Conservation (phyloP, 2,888 invertebrate genomes). For the Mamestra brassicae region DNA sequence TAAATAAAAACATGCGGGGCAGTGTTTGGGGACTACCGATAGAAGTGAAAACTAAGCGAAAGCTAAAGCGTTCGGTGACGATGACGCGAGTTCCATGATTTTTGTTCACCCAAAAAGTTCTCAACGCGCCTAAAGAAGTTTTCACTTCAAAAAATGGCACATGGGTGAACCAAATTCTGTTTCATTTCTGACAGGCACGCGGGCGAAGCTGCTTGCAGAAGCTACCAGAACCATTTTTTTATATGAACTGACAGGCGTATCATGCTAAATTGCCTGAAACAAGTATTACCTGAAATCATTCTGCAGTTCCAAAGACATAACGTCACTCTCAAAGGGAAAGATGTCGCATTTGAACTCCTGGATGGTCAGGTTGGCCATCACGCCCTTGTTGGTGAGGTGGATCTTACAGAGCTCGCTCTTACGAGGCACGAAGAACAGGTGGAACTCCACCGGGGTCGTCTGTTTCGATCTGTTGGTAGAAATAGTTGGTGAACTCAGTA, state of each 20-base stretch:
- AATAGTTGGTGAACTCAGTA: neutral
- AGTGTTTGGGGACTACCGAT: no score
- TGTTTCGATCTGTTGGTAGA: conserved; percentile 78
- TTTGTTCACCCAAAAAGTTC: no score
- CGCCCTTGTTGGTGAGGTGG: conserved; percentile 95
- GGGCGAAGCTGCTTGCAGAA: no score
- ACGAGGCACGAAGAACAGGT: conserved; percentile 97
- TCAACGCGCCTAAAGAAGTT: no score
- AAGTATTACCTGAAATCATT: conserved; percentile 92
- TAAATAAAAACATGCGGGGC: no score
- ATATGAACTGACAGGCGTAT: neutral
- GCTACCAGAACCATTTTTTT: no score
- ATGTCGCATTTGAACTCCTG: conserved; percentile 97
- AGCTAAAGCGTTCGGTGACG: no score
- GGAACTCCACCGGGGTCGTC: conserved; percentile 92
- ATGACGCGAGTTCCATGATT: no score
- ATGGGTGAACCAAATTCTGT: no score
- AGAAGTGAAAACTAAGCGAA: no score
- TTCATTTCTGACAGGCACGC: no score
- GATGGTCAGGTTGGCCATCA: conserved; percentile 94
- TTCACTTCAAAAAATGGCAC: no score
- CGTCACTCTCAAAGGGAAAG: conserved; percentile 97
- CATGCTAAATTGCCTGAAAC: neutral
- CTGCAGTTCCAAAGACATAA: conserved; percentile 97
- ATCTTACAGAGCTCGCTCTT: conserved; percentile 97